Percentiles rank a stretch among this genome's conserved stretches.
Evolutionary conservation across 2,113 vertebrate species (phyloP).

Genomic region (Trinectes maculatus): DNA sequence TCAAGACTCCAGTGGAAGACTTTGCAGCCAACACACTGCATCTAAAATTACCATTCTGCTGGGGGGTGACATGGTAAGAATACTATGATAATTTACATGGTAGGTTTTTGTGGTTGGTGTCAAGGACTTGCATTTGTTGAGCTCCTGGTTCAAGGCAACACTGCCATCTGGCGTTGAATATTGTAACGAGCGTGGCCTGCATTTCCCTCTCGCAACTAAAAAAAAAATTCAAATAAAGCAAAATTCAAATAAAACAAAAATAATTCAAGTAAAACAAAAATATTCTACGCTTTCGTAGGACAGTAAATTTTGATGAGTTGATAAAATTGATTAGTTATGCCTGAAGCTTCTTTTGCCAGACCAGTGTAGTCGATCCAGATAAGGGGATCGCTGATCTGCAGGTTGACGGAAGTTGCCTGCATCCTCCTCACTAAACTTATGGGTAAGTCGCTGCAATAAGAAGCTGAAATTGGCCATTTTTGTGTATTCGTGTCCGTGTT

Average conservation of each 20-base stretch:
- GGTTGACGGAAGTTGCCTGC: conserved; percentile 56
- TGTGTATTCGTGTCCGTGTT: fast-evolving
- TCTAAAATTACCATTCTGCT: conserved; percentile 43
- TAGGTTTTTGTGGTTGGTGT: conserved; percentile 44
- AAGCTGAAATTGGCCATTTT: neutral
- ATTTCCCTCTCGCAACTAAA: neutral
- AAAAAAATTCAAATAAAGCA: neutral
- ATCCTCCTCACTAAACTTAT: conserved; percentile 51
- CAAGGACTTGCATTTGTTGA: conserved; percentile 11
- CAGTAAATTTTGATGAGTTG: neutral
- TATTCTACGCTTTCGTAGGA: neutral
- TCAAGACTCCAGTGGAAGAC: conserved; percentile 11
- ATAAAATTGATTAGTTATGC: conserved; percentile 41
- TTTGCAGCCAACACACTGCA: conserved; percentile 25
- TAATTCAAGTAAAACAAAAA: neutral
- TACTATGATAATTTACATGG: conserved; percentile 48
- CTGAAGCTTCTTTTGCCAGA: conserved; percentile 34
- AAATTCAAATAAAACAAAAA: neutral
- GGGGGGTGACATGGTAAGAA: conserved; percentile 42
- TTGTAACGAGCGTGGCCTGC: neutral
- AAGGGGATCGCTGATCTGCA: conserved; percentile 51
- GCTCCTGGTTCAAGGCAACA: conserved; percentile 13
- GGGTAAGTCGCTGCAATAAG: conserved; percentile 46
- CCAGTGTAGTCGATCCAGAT: conserved; percentile 39
- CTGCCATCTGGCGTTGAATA: conserved; percentile 58